Conservation (phyloP, 1,140 invertebrate species). For the Tetranychus cinnabarinus region DNA sequence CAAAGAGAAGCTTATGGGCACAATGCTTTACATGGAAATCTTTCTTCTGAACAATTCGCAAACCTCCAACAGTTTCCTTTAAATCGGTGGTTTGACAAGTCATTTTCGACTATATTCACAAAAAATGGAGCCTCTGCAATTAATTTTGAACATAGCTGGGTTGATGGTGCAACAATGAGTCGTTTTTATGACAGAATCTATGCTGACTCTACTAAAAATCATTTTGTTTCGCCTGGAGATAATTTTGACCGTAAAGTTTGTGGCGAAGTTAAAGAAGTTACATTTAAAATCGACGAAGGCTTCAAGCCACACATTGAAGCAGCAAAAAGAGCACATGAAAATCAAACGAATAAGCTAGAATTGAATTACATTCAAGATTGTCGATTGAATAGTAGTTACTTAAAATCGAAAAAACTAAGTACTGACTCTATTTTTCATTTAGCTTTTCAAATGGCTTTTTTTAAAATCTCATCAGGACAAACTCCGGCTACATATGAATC, state of each 20-base stretch:
- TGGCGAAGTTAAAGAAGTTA: constrained; percentile 26
- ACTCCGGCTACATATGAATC: constrained; percentile 78
- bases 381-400: constrained; percentile 26
- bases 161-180: constrained; percentile 86
- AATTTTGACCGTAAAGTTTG: constrained; percentile 22
- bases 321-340: constrained; percentile 37
- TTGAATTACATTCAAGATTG: constrained; percentile 42
- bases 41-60: not conserved
- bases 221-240: constrained; percentile 36
- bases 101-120: constrained; percentile 65
- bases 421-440: constrained; percentile 89
- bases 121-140: constrained; percentile 51
- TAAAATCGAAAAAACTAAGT: constrained; percentile 61
- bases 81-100: constrained; percentile 88
- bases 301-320: constrained; percentile 36
- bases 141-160: constrained; percentile 98
- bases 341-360: constrained; percentile 37
- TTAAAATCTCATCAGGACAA: constrained; percentile 36
- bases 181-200: constrained; percentile 73
- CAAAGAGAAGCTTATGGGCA: constrained; percentile 23
- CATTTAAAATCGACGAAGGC: constrained; percentile 48
- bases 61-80: constrained; percentile 12
- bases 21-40: constrained; percentile 43
- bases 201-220: constrained; percentile 37
- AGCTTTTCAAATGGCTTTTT: constrained; percentile 71